Conservation (phyloP, 2,888 invertebrate species). For the Dicyrtomina minuta region DNA sequence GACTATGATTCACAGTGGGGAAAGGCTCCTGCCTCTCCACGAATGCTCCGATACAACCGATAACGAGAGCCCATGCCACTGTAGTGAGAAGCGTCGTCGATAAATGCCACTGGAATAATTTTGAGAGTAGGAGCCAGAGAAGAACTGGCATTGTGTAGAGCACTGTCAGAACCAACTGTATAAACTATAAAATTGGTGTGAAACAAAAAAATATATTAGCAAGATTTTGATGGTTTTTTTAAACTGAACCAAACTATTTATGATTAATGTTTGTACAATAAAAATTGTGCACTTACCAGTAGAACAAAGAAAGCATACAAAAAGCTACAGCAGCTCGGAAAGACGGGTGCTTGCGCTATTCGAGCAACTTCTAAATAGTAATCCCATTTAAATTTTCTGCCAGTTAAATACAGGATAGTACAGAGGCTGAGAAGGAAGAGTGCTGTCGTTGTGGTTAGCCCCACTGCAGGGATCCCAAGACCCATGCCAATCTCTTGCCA, state of each 20-base stretch:
- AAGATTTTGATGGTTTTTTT: not conserved
- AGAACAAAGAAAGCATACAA: no score
- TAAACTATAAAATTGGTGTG: slow-evolving; percentile 13
- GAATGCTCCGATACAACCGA: slow-evolving; percentile 1
- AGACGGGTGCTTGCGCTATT: not conserved
- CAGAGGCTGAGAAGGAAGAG: not conserved
- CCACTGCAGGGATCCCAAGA: no score
- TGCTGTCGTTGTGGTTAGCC: no score
- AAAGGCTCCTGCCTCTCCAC: slow-evolving; percentile 11
- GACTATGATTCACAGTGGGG: not conserved
- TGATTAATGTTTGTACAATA: no score
- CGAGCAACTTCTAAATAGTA: not conserved
- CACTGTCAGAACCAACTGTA: slow-evolving; percentile 5
- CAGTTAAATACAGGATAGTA: slow-evolving; percentile 5
- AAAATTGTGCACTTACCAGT: no score
- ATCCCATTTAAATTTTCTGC: slow-evolving; percentile 10
- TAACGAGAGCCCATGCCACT: not conserved
- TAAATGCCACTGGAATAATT: not conserved
- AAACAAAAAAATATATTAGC: not conserved
- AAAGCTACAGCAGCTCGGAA: no score
- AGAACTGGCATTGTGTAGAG: slow-evolving; percentile 6
- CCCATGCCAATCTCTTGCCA: no score
- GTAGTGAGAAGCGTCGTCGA: not conserved
- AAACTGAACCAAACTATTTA: no score
- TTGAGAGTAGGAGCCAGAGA: slow-evolving; percentile 3